Conservation (phyloP, 2,797 vertebrate genomes). For the Propithecus perrieri region DNA sequence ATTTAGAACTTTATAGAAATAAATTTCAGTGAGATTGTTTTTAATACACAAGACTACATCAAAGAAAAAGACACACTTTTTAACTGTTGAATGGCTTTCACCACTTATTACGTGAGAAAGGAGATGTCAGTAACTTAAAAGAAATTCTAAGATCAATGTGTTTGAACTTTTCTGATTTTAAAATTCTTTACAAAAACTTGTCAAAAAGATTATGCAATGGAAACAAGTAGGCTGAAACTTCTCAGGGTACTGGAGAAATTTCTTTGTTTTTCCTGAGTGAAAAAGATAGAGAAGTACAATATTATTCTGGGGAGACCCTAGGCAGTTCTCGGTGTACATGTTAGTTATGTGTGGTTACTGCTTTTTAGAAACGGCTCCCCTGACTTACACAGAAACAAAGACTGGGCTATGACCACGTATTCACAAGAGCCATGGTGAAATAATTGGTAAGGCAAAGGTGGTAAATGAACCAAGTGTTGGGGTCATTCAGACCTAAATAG, state of each 20-base stretch:
- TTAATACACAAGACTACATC: constrained; percentile 34
- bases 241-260: background rate
- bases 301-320: background rate
- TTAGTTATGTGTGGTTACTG: background rate
- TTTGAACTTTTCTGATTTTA: constrained; percentile 64
- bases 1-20: constrained; percentile 49
- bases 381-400: constrained; percentile 38
- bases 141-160: constrained; percentile 68
- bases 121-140: constrained; percentile 70
- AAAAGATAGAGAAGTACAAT: background rate
- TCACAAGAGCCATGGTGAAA: background rate
- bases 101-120: constrained; percentile 64
- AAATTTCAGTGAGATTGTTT: constrained; percentile 39
- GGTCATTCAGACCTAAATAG: background rate
- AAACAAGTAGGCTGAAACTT: constrained; percentile 53
- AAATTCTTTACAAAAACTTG: constrained; percentile 57
- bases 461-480: background rate
- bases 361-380: background rate
- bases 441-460: constrained; percentile 36
- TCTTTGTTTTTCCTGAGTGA: constrained; percentile 19
- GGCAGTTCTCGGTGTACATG: background rate
- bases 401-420: background rate
- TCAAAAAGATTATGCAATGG: constrained; percentile 50
- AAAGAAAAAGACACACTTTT: constrained; percentile 59
- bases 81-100: constrained; percentile 62